Conservation (phyloP, 2,888 invertebrate genomes). For the Anticlea derivata region DNA sequence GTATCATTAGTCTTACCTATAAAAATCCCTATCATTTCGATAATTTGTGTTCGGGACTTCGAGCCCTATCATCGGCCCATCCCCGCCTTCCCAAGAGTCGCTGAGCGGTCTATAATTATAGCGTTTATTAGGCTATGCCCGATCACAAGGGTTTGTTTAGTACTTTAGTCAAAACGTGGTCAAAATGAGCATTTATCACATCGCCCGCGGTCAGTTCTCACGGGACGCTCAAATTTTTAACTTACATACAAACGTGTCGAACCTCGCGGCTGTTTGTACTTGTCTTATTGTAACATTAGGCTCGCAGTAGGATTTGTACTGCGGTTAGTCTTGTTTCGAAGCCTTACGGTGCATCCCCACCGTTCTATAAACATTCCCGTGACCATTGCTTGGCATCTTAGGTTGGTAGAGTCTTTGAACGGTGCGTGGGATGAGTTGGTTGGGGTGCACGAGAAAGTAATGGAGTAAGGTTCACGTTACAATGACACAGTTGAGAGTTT, state of each 20-base stretch:
- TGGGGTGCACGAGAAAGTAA: constrained; percentile 47
- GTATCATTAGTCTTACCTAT: constrained; percentile 57
- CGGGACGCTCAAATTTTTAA: constrained; percentile 73
- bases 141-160: constrained; percentile 60
- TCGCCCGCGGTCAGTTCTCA: constrained; percentile 75
- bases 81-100: constrained; percentile 54
- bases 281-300: constrained; percentile 66
- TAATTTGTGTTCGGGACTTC: constrained; percentile 55
- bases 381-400: constrained; percentile 51
- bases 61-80: constrained; percentile 41
- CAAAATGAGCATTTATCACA: constrained; percentile 78
- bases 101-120: constrained; percentile 64
- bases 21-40: constrained; percentile 58
- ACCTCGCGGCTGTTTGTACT: constrained; percentile 61
- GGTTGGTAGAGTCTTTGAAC: constrained; percentile 23
- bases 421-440: constrained; percentile 44
- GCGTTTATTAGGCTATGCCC: constrained; percentile 58
- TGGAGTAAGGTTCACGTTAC: constrained; percentile 61
- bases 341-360: constrained; percentile 61
- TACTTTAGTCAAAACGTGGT: constrained; percentile 74
- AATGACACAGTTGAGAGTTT: constrained; percentile 57
- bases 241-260: constrained; percentile 70
- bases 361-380: constrained; percentile 12
- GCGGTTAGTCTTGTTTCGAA: constrained; percentile 66
- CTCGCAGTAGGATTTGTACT: constrained; percentile 49